A percentile compares a stretch with the other conserved stretches of the same genome.
Conservation (phyloP, 2,797 vertebrate genomes). For the Sebastes itinus region DNA sequence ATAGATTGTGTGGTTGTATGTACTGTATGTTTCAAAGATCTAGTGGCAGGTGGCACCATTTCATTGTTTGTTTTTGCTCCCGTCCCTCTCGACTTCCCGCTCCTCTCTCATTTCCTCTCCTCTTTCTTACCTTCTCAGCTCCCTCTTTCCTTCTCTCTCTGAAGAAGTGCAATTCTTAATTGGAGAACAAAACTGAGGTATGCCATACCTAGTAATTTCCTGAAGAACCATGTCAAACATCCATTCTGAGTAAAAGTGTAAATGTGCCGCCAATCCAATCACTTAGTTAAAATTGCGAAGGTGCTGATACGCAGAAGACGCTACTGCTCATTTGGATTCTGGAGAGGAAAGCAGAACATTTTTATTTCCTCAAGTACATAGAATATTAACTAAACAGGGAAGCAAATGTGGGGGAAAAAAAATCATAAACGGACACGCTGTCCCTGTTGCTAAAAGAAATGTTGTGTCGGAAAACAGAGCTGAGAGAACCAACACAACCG, state of each 20-base stretch:
- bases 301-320: slow-evolving; percentile 13
- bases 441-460: background rate
- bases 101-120: background rate
- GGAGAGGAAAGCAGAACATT: slow-evolving; percentile 3
- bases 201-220: slow-evolving; percentile 7
- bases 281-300: slow-evolving; percentile 18
- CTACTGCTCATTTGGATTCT: slow-evolving; percentile 1
- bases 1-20: slow-evolving; percentile 29
- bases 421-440: background rate
- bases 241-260: background rate
- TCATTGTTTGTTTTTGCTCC: slow-evolving; percentile 46
- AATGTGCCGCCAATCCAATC: slow-evolving; percentile 7
- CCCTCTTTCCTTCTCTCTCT: background rate
- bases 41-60: slow-evolving; percentile 61
- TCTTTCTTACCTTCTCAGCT: background rate
- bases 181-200: slow-evolving; percentile 19
- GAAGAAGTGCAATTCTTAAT: background rate
- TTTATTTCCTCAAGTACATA: slow-evolving; percentile 4
- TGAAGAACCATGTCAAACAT: slow-evolving; percentile 1
- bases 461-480: background rate
- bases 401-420: background rate
- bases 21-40: slow-evolving; percentile 44
- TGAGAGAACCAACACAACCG: background rate
- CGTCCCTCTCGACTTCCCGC: slow-evolving; percentile 23
- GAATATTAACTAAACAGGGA: slow-evolving; percentile 5